Conservation (phyloP, 2,113 vertebrate species). For the Neolamprologus caudopunctatus region DNA sequence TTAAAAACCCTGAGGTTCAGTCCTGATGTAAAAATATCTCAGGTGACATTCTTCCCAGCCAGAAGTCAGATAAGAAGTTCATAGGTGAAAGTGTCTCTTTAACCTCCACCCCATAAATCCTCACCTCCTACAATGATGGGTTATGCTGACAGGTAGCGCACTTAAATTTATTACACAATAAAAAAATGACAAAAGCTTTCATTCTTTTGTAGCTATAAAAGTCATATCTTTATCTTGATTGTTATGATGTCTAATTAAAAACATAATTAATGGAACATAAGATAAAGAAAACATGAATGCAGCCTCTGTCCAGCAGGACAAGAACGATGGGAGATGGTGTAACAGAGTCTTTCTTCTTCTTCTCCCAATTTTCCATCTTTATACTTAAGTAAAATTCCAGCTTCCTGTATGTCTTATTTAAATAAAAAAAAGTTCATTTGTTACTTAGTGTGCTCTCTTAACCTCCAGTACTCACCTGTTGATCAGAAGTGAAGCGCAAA, state of each 20-base stretch:
- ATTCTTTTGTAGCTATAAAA: not conserved
- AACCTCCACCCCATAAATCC: not conserved
- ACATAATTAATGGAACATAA: not conserved
- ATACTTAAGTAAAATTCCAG: not conserved
- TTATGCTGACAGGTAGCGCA: not conserved
- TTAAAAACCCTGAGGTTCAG: not conserved
- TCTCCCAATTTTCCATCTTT: not conserved
- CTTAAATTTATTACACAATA: not conserved
- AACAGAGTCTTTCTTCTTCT: not conserved
- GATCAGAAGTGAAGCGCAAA: not conserved
- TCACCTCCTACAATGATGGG: not conserved
- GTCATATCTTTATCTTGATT: not conserved
- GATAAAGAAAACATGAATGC: not conserved
- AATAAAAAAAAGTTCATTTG: not conserved
- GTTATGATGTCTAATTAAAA: not conserved
- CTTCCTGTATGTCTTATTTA: not conserved
- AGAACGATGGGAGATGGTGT: not conserved
- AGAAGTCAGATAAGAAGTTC: conserved; percentile 53
- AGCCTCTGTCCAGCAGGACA: not conserved
- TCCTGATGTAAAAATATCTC: conserved; percentile 27
- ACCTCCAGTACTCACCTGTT: not conserved
- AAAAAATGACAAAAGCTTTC: not conserved
- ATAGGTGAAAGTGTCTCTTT: conserved; percentile 1
- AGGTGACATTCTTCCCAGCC: conserved; percentile 15
- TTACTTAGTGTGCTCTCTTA: not conserved